A percentile compares a stretch with the other conserved stretches of the same genome.
These are phyloP conservation scores for Drosophila biarmipes DNA, from an alignment of 1,140 invertebrate genomes.

Conservation along the genomic window DNA sequence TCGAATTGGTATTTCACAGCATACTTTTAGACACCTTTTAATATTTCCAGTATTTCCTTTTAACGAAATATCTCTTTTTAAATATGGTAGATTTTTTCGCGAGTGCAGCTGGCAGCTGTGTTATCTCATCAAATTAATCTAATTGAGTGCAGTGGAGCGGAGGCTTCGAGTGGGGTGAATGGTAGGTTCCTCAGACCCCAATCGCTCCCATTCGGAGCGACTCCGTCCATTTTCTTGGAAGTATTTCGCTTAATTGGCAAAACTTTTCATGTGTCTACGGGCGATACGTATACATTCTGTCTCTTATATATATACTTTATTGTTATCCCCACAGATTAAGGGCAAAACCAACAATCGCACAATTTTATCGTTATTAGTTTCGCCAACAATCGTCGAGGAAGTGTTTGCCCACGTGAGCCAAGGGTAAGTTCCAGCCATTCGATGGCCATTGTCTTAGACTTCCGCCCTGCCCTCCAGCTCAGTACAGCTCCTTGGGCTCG, in stretches of 20 bases:
- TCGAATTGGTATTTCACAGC: too few relatives aligned
- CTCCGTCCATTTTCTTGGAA: conserved; percentile 46
- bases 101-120: conserved; percentile 20
- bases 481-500: background rate
- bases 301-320: conserved; percentile 55
- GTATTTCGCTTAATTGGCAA: conserved; percentile 80
- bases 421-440: conserved; percentile 69
- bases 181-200: background rate
- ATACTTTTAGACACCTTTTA: too few relatives aligned
- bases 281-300: conserved; percentile 42
- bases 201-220: conserved; percentile 11
- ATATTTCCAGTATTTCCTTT: too few relatives aligned
- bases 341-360: conserved; percentile 84
- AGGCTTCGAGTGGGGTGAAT: background rate
- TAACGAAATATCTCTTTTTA: background rate
- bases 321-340: conserved; percentile 82
- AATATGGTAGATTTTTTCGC: background rate
- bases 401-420: conserved; percentile 66
- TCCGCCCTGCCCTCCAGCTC: background rate
- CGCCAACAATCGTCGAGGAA: conserved; percentile 81
- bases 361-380: conserved; percentile 84
- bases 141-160: conserved; percentile 67
- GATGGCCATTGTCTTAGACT: conserved; percentile 62
- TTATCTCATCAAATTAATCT: conserved; percentile 74
- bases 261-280: conserved; percentile 75